Evolutionary conservation across 2,113 vertebrate genomes (phyloP).

Genomic region (Oxyura jamaicensis): DNA sequence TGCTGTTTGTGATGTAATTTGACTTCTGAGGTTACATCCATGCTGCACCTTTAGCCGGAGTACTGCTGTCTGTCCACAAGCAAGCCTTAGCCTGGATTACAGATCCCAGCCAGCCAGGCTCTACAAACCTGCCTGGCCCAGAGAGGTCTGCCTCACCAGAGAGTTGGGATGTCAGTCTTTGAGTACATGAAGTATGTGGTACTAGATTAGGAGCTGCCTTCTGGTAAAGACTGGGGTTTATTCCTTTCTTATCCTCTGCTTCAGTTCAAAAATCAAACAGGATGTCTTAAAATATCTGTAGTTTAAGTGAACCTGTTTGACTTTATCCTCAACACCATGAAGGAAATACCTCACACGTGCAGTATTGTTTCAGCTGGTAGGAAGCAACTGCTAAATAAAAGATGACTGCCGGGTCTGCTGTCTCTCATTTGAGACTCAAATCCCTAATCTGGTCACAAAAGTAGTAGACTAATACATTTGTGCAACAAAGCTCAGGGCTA

Average conservation of each 20-base stretch:
- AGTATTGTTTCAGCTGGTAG: constrained; percentile 2
- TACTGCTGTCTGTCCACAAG: background rate
- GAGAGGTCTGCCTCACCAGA: rapidly evolving
- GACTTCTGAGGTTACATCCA: background rate
- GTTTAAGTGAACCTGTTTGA: background rate
- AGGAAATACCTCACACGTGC: background rate
- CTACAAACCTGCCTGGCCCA: background rate
- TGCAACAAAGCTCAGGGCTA: background rate
- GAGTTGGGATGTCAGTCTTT: background rate
- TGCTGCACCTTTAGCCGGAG: background rate
- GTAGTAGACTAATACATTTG: background rate
- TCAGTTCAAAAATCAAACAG: constrained; percentile 28
- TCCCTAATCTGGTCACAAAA: background rate
- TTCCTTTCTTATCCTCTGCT: background rate
- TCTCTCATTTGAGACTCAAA: background rate
- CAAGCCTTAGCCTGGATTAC: background rate
- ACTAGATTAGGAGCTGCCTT: background rate
- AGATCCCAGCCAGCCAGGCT: background rate
- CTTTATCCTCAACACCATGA: background rate
- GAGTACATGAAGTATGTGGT: background rate
- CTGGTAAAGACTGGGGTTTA: background rate
- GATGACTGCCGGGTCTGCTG: rapidly evolving
- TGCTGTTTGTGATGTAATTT: background rate
- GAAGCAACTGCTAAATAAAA: constrained; percentile 12
- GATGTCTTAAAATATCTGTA: constrained; percentile 24